phyloP scores from a whole-genome alignment of 2,113 vertebrate species.

The Progne subis region DNA sequence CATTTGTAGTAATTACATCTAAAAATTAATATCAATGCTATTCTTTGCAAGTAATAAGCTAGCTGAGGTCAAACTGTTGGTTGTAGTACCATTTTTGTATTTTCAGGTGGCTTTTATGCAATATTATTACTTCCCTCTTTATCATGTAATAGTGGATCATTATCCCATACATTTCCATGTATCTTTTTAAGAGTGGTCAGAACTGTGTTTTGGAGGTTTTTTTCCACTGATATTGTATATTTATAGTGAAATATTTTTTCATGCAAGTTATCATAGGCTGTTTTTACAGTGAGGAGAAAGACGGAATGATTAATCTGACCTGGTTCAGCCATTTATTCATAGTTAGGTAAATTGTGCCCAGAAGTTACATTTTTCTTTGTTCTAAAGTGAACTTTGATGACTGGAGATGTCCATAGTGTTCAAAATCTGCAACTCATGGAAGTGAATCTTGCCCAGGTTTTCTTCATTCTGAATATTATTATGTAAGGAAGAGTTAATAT shows the following conservation, averaged over 20 bases:
- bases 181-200: background rate
- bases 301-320: background rate
- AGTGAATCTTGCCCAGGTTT: background rate
- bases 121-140: background rate
- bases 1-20: background rate
- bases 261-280: background rate
- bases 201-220: background rate
- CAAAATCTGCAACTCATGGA: background rate
- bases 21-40: background rate
- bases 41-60: background rate
- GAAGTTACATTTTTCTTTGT: background rate
- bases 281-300: background rate
- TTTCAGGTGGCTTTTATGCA: background rate
- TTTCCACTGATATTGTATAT: background rate
- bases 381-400: background rate
- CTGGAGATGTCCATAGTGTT: background rate
- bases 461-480: background rate
- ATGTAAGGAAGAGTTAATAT: background rate
- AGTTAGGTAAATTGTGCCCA: background rate
- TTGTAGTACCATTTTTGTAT: background rate
- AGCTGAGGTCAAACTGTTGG: background rate
- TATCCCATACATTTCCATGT: background rate
- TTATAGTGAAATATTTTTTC: background rate
- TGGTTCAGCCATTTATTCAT: background rate
- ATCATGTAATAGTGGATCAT: background rate